These are phyloP conservation scores for Sinella curviseta DNA, from an alignment of 1,140 invertebrate species.

Conservation along the genomic window DNA sequence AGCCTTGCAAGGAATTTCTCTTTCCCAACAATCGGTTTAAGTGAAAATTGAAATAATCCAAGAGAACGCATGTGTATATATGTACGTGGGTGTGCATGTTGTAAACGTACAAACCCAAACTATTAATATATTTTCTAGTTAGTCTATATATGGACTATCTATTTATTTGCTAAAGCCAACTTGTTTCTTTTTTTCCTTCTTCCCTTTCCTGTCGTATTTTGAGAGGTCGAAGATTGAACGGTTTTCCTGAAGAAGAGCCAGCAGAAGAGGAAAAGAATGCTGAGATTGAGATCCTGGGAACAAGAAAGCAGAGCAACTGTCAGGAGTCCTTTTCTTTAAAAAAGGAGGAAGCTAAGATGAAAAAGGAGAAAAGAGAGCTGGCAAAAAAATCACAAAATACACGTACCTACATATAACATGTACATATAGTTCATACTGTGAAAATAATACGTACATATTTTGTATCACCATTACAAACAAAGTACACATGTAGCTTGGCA, in stretches of 20 bases:
- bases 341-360: neutral
- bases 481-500: too few relatives aligned
- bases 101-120: neutral
- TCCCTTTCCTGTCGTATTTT: slow-evolving; percentile 6
- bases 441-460: too few relatives aligned
- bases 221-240: slow-evolving; percentile 16
- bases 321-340: neutral
- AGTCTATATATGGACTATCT: too few relatives aligned
- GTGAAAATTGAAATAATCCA: neutral
- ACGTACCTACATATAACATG: too few relatives aligned
- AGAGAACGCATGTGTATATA: neutral
- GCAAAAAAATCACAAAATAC: neutral
- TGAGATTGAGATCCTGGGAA: neutral
- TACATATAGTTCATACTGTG: too few relatives aligned
- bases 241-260: neutral
- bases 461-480: too few relatives aligned
- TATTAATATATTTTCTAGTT: too few relatives aligned
- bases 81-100: neutral
- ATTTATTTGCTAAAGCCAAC: neutral
- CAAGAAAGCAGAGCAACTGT: slow-evolving; percentile 11
- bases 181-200: neutral
- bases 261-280: neutral
- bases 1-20: neutral
- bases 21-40: neutral
- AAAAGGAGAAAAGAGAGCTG: neutral